These are phyloP conservation scores for Rhabditophanes sp. DNA, from an alignment of 2,888 invertebrate genomes.

Conservation along the genomic window DNA sequence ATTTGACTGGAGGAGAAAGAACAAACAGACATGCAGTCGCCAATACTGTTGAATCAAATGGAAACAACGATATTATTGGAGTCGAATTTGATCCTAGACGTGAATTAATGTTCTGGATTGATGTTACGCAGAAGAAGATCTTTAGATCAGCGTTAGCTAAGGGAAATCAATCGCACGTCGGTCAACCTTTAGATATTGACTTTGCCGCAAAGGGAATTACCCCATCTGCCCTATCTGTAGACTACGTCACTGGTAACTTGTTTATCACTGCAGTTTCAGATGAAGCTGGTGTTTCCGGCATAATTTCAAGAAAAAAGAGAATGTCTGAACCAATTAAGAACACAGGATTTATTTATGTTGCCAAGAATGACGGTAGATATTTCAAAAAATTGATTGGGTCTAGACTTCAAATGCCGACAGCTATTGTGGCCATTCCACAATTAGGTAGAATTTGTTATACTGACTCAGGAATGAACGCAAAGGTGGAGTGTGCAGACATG, in stretches of 20 bases:
- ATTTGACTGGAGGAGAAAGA: slow-evolving; percentile 26
- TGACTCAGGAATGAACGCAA: slow-evolving; percentile 73
- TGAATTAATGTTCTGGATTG: slow-evolving; percentile 86
- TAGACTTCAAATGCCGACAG: slow-evolving; percentile 65
- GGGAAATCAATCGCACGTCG: slow-evolving; percentile 42
- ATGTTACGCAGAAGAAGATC: slow-evolving; percentile 53
- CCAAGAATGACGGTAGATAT: slow-evolving; percentile 67
- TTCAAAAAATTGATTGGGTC: slow-evolving; percentile 53
- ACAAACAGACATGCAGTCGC: slow-evolving; percentile 36
- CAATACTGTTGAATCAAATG: slow-evolving; percentile 43
- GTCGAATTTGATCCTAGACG: slow-evolving; percentile 53
- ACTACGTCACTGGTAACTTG: slow-evolving; percentile 63
- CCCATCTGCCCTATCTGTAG: slow-evolving; percentile 74
- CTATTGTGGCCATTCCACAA: slow-evolving; percentile 51
- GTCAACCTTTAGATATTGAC: slow-evolving; percentile 36
- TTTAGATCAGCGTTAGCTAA: slow-evolving; percentile 27
- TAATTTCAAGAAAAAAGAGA: slow-evolving; percentile 17
- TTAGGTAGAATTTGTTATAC: slow-evolving; percentile 70
- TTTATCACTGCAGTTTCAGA: slow-evolving; percentile 25
- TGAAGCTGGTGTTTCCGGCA: slow-evolving; percentile 1
- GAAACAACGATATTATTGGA: slow-evolving; percentile 75
- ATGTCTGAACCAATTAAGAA: slow-evolving; percentile 33
- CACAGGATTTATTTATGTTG: slow-evolving; percentile 60
- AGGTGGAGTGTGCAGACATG: slow-evolving; percentile 90
- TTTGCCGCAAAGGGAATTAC: slow-evolving; percentile 30